These are phyloP conservation scores for Actinia equina DNA, from an alignment of 64 coral and sea anemone species.

Conservation along the genomic window DNA sequence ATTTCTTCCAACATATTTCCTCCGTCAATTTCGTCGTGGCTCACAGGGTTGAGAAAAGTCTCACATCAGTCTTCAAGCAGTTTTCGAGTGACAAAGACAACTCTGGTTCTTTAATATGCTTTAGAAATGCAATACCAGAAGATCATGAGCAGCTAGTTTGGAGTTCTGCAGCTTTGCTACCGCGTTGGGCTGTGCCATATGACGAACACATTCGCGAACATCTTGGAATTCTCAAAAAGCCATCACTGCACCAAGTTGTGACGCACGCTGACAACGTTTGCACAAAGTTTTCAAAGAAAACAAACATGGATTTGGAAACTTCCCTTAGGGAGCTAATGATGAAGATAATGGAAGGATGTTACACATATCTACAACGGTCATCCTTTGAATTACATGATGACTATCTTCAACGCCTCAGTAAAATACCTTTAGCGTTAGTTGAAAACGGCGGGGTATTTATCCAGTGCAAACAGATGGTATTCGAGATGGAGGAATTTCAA, in stretches of 20 bases:
- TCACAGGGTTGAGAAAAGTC: neutral
- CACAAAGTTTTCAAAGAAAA: neutral
- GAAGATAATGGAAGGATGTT: neutral
- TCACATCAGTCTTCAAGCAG: neutral
- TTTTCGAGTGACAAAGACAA: neutral
- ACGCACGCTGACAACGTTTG: neutral
- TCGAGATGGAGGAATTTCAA: conserved; percentile 9
- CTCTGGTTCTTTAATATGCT: conserved; percentile 39
- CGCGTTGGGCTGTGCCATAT: conserved; percentile 23
- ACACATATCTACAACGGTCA: neutral
- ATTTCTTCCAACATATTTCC: neutral
- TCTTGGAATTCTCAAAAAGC: neutral
- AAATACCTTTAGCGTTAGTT: conserved; percentile 53
- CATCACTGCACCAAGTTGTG: neutral
- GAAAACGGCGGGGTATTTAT: conserved; percentile 74
- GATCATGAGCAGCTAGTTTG: conserved; percentile 40
- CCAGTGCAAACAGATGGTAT: conserved; percentile 55
- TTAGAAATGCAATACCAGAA: conserved; percentile 47
- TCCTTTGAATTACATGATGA: neutral
- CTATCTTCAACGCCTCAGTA: neutral
- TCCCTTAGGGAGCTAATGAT: neutral
- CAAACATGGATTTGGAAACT: neutral
- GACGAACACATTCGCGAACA: neutral
- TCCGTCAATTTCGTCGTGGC: neutral
- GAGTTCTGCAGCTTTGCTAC: conserved; percentile 52